A percentile compares a stretch with the other conserved stretches of the same genome.
phyloP scores from a whole-genome alignment of 1,140 invertebrate species.

The Sweltsa coloradensis region DNA sequence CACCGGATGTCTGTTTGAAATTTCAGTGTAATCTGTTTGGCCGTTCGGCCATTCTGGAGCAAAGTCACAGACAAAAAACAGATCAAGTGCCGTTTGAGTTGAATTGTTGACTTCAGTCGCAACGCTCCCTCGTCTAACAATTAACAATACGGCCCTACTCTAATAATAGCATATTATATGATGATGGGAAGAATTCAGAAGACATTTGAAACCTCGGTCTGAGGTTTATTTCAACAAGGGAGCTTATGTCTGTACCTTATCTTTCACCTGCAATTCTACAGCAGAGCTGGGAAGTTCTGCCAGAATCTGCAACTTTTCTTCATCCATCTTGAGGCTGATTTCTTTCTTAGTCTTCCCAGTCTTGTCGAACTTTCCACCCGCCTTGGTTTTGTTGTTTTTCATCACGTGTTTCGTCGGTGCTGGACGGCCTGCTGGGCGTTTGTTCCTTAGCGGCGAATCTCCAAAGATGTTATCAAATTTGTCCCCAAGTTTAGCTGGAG shows the following conservation, averaged over 20 bases:
- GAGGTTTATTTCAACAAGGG: background rate
- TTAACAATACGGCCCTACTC: too few relatives aligned
- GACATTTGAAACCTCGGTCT: too few relatives aligned
- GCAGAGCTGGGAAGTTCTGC: constrained; percentile 86
- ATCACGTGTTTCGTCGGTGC: background rate
- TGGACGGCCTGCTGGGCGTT: background rate
- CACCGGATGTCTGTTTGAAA: too few relatives aligned
- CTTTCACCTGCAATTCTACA: constrained; percentile 90
- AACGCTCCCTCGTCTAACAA: too few relatives aligned
- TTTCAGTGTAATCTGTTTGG: too few relatives aligned
- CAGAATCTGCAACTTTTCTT: constrained; percentile 63
- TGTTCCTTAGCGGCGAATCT: constrained; percentile 4
- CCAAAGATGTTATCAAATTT: constrained; percentile 22
- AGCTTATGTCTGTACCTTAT: constrained; percentile 65
- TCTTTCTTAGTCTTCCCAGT: too few relatives aligned
- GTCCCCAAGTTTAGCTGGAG: constrained; percentile 12
- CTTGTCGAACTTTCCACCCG: background rate
- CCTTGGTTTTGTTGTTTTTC: background rate
- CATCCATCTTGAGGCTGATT: constrained; percentile 55
- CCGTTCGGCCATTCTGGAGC: too few relatives aligned
- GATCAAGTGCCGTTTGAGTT: too few relatives aligned
- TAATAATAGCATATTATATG: too few relatives aligned
- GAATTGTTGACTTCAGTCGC: too few relatives aligned
- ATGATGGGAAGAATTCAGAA: too few relatives aligned
- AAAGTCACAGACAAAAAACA: too few relatives aligned